Percentiles rank a stretch among this genome's conserved stretches.
phyloP scores from a whole-genome alignment of 2,797 vertebrate genomes.

The Pristis pectinata region DNA sequence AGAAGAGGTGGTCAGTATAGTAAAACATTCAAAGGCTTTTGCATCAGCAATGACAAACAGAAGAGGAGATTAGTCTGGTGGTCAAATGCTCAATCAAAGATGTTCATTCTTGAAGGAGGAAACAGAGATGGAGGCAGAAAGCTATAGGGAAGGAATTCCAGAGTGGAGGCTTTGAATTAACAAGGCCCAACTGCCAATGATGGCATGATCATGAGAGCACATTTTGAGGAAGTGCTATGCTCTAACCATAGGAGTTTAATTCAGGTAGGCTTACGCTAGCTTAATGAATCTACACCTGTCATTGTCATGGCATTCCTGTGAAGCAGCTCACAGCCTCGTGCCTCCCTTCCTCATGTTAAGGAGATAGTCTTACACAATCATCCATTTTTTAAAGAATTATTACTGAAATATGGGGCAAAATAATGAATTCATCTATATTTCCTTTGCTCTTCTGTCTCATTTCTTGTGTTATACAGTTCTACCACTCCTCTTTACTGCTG shows the following conservation, averaged over 20 bases:
- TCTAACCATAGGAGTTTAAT: background rate
- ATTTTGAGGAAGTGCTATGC: background rate
- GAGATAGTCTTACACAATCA: too few species aligned
- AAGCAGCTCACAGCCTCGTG: background rate
- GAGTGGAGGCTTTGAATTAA: too few species aligned
- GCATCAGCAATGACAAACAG: too few species aligned
- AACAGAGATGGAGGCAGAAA: too few species aligned
- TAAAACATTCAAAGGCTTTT: too few species aligned
- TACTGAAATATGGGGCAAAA: background rate
- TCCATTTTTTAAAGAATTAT: background rate
- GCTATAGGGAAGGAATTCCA: too few species aligned
- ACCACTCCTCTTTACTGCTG: background rate
- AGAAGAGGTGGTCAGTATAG: too few species aligned
- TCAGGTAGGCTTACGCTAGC: background rate
- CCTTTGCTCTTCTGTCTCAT: background rate
- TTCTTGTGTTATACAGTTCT: background rate
- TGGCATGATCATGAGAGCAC: too few species aligned
- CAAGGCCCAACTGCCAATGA: too few species aligned
- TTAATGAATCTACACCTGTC: background rate
- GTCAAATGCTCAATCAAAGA: too few species aligned
- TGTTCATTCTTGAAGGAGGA: too few species aligned
- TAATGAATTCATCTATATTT: background rate
- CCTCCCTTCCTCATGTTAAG: background rate
- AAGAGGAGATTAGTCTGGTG: too few species aligned
- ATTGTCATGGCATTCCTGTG: background rate